These are phyloP conservation scores for Medauroidea extradentata DNA, from an alignment of 1,140 invertebrate species.

Conservation along the genomic window DNA sequence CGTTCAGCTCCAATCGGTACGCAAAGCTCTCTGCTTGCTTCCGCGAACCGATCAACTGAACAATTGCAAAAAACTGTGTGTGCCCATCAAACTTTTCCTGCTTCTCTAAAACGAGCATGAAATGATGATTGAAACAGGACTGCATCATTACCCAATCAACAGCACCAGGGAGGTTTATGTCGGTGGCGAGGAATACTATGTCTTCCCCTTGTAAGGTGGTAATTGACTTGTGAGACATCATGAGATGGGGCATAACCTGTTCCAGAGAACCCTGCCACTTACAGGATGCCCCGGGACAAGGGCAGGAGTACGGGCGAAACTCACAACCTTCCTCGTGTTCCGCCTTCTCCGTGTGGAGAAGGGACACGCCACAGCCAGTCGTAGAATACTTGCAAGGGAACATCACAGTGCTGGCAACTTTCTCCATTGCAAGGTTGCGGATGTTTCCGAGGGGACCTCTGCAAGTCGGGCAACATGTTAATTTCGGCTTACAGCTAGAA, in stretches of 20 bases:
- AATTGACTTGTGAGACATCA: slow-evolving; percentile 98
- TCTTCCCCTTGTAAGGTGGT: slow-evolving; percentile 97
- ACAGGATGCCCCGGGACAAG: slow-evolving; percentile 97
- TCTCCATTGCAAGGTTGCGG: slow-evolving; percentile 98
- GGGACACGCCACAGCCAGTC: slow-evolving; percentile 88
- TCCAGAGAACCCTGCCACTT: slow-evolving; percentile 97
- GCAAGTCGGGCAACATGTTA: slow-evolving; percentile 96
- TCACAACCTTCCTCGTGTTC: slow-evolving; percentile 99
- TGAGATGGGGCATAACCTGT: slow-evolving; percentile 96
- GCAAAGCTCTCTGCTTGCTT: slow-evolving; percentile 99
- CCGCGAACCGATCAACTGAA: slow-evolving; percentile 96
- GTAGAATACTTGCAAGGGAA: slow-evolving; percentile 99
- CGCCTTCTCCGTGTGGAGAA: slow-evolving; percentile 93
- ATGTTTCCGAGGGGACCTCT: slow-evolving; percentile 94
- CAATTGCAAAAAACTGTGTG: slow-evolving; percentile 99
- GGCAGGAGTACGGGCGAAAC: slow-evolving; percentile 94
- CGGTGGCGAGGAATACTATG: slow-evolving; percentile 98
- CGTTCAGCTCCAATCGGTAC: slow-evolving; percentile 87
- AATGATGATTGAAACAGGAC: slow-evolving; percentile 97
- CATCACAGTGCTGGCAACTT: slow-evolving; percentile 95
- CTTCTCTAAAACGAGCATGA: slow-evolving; percentile 99
- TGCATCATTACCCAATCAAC: slow-evolving; percentile 99
- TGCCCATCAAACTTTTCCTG: slow-evolving; percentile 97
- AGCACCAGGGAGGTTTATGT: slow-evolving; percentile 98
- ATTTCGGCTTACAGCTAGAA: slow-evolving; percentile 91